Percentiles rank a stretch among this genome's conserved stretches.
These are phyloP conservation scores for Pachyramphus minor DNA, from an alignment of 2,113 vertebrate species.

Conservation along the genomic window DNA sequence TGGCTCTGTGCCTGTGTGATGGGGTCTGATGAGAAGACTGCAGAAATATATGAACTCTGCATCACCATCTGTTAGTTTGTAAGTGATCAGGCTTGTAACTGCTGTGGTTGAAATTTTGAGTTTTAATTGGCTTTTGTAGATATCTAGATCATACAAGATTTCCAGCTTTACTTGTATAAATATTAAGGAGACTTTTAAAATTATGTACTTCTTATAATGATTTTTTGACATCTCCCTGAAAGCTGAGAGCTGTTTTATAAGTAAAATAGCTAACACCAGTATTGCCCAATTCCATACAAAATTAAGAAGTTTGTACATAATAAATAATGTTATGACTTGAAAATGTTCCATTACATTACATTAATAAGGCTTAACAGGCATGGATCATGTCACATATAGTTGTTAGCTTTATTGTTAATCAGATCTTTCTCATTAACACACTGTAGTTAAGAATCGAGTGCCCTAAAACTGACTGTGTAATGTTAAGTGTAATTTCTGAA, in stretches of 20 bases:
- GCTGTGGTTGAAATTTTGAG: neutral
- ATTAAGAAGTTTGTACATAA: neutral
- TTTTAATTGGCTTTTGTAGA: neutral
- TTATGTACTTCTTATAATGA: neutral
- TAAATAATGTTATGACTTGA: slow-evolving; percentile 20
- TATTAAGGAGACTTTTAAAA: neutral
- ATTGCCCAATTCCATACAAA: neutral
- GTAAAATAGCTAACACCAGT: neutral
- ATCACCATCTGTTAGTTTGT: neutral
- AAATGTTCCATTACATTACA: neutral
- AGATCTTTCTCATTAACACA: slow-evolving; percentile 27
- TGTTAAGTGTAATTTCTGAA: slow-evolving; percentile 22
- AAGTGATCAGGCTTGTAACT: neutral
- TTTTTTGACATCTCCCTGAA: neutral
- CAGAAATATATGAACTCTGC: neutral
- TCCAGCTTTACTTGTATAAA: neutral
- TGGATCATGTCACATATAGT: neutral
- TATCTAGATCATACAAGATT: neutral
- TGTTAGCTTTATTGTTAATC: slow-evolving; percentile 53
- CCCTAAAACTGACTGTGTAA: slow-evolving; percentile 4
- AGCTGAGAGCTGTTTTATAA: neutral
- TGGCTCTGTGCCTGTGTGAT: neutral
- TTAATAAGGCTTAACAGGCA: neutral
- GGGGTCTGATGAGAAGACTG: neutral
- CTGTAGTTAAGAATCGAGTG: slow-evolving; percentile 25